Evolutionary conservation across 1,140 invertebrate species (phyloP).

Genomic region (Pseudoatta argentina): DNA sequence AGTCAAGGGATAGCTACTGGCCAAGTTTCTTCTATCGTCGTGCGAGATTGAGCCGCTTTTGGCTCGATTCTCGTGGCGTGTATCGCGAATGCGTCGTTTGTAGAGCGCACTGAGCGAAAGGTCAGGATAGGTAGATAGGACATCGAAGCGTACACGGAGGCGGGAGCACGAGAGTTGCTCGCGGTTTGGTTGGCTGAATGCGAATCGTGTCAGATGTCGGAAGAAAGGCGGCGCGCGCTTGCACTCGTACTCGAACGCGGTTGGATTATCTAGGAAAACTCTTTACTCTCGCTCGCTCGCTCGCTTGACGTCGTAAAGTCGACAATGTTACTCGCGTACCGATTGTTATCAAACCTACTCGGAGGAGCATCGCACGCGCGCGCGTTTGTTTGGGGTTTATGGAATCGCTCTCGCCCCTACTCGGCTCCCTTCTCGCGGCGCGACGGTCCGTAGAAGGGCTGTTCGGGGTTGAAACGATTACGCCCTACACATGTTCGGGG

Average conservation of each 20-base stretch:
- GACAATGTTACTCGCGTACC: constrained; percentile 55
- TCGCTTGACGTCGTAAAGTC: constrained; percentile 46
- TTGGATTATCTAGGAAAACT: constrained; percentile 34
- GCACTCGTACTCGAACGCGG: constrained; percentile 22
- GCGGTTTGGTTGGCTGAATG: constrained; percentile 63
- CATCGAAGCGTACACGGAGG: constrained; percentile 59
- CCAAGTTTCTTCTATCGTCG: not conserved
- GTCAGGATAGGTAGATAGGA: constrained; percentile 62
- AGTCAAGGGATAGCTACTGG: constrained; percentile 11
- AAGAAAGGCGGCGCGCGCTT: constrained; percentile 59
- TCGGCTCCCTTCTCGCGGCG: constrained; percentile 28
- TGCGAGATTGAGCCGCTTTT: constrained; percentile 20
- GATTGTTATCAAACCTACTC: constrained; percentile 44
- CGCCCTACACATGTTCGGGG: constrained; percentile 74
- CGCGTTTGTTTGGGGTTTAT: constrained; percentile 64
- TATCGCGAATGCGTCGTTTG: constrained; percentile 39
- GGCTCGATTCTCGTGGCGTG: constrained; percentile 28
- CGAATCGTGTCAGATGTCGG: constrained; percentile 57
- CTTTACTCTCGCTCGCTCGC: not conserved
- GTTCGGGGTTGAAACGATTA: constrained; percentile 72
- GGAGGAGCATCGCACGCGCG: constrained; percentile 37
- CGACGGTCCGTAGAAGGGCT: constrained; percentile 40
- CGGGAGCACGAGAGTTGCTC: constrained; percentile 52
- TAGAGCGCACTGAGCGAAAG: constrained; percentile 47
- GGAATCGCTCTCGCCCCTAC: constrained; percentile 51